These are phyloP conservation scores for Sebastes matsubarae DNA, from an alignment of 2,797 vertebrate species.

Conservation along the genomic window DNA sequence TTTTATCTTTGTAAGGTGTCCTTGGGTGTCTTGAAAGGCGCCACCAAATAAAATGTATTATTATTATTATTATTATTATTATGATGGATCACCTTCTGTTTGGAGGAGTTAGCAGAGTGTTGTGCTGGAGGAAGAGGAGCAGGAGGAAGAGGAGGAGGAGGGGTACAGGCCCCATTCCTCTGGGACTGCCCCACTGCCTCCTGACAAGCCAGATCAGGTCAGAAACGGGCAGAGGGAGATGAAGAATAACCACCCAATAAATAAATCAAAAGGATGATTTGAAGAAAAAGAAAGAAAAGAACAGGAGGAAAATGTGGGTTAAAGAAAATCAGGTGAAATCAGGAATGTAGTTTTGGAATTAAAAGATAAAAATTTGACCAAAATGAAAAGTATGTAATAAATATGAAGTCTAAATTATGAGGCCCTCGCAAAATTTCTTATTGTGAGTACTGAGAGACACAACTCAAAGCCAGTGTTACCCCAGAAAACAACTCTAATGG, in stretches of 20 bases:
- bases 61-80: too few species aligned
- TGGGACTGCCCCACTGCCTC: constrained; percentile 66
- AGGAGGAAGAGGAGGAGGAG: constrained; percentile 30
- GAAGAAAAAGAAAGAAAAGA: neutral
- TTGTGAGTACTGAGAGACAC: neutral
- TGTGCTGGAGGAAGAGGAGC: constrained; percentile 50
- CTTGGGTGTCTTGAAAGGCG: too few species aligned
- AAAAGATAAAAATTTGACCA: neutral
- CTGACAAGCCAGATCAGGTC: constrained; percentile 47
- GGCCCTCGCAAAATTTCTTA: neutral
- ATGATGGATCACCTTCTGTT: constrained; percentile 74
- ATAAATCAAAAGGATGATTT: neutral
- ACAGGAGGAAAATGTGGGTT: neutral
- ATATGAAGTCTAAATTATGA: neutral
- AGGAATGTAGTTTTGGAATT: neutral
- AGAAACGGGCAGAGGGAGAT: constrained; percentile 15
- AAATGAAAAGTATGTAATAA: neutral
- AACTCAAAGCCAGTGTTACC: neutral
- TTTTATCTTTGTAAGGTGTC: too few species aligned
- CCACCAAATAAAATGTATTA: too few species aligned
- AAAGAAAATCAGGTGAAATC: constrained; percentile 4
- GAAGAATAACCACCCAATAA: constrained; percentile 8
- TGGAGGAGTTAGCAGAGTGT: constrained; percentile 62
- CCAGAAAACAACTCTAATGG: neutral
- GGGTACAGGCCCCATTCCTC: constrained; percentile 68